Conservation (phyloP, 1,140 invertebrate genomes). For the Drosophila kikkawai region DNA sequence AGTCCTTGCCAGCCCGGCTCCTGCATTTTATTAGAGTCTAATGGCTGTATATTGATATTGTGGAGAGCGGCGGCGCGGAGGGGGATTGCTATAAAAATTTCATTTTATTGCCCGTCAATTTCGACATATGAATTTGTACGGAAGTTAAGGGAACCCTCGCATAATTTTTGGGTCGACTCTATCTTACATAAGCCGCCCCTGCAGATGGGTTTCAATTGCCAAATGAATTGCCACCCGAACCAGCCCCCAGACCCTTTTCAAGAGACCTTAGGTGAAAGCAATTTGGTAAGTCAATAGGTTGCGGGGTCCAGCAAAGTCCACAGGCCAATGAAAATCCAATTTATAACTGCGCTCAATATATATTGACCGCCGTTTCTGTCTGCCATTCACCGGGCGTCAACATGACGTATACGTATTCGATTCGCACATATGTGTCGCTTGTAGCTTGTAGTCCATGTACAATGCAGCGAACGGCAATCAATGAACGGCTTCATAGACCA, state of each 20-base stretch:
- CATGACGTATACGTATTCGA: constrained; percentile 53
- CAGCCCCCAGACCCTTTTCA: background rate
- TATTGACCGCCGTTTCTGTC: constrained; percentile 34
- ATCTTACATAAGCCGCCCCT: background rate
- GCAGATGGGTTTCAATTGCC: constrained; percentile 24
- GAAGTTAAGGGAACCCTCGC: constrained; percentile 16
- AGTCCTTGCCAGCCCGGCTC: constrained; percentile 17
- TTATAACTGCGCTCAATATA: constrained; percentile 29
- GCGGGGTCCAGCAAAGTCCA: background rate
- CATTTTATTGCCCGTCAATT: constrained; percentile 73
- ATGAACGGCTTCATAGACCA: constrained; percentile 68
- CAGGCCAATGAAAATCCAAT: constrained; percentile 47
- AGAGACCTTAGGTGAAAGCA: constrained; percentile 30
- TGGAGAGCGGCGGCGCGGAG: background rate
- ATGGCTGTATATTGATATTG: constrained; percentile 71
- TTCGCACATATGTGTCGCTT: constrained; percentile 36
- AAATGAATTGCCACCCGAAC: constrained; percentile 15
- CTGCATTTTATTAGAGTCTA: constrained; percentile 60
- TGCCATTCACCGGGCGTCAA: constrained; percentile 41
- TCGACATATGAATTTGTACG: constrained; percentile 59
- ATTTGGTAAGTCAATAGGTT: constrained; percentile 44
- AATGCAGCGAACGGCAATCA: constrained; percentile 27
- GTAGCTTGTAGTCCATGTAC: constrained; percentile 3
- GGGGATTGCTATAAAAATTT: constrained; percentile 63
- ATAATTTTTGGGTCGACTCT: constrained; percentile 31